Conservation (phyloP, 2,888 invertebrate species). For the Cistogaster globosa region DNA sequence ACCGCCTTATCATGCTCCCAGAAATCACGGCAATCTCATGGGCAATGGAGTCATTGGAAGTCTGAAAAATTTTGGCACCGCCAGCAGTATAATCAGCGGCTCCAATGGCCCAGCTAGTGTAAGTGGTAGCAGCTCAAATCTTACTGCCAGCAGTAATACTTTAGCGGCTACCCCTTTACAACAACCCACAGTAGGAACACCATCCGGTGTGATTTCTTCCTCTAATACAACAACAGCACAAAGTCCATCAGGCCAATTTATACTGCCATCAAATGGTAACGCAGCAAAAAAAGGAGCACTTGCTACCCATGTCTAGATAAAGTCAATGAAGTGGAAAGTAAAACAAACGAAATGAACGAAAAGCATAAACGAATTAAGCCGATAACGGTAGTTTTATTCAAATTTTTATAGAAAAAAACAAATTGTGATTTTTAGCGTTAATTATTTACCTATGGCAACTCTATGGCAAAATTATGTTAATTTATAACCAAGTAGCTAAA, state of each 20-base stretch:
- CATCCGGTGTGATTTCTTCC: slow-evolving; percentile 84
- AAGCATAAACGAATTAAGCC: slow-evolving; percentile 71
- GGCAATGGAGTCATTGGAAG: slow-evolving; percentile 83
- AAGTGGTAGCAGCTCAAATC: slow-evolving; percentile 85
- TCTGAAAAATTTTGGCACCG: slow-evolving; percentile 84
- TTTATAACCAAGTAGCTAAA: slow-evolving; percentile 61
- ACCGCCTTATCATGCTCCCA: slow-evolving; percentile 87
- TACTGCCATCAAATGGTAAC: slow-evolving; percentile 83
- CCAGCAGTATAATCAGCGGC: slow-evolving; percentile 76
- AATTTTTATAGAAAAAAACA: slow-evolving; percentile 74
- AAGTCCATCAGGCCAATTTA: slow-evolving; percentile 83
- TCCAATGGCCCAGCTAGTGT: slow-evolving; percentile 83
- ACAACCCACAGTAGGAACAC: slow-evolving; percentile 85
- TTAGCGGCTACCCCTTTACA: slow-evolving; percentile 80
- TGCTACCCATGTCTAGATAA: slow-evolving; percentile 87
- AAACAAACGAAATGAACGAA: slow-evolving; percentile 57
- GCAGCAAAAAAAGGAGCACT: slow-evolving; percentile 83
- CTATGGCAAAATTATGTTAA: slow-evolving; percentile 50
- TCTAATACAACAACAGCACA: slow-evolving; percentile 86
- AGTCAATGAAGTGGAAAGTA: slow-evolving; percentile 22
- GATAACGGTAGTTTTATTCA: slow-evolving; percentile 53
- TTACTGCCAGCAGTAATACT: slow-evolving; percentile 81
- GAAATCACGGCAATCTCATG: slow-evolving; percentile 77
- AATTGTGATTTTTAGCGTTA: slow-evolving; percentile 83
- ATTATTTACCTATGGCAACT: slow-evolving; percentile 79